A percentile compares a stretch with the other conserved stretches of the same genome.
phyloP scores from a whole-genome alignment of 2,888 invertebrate genomes.

The Eremobia ochroleuca region DNA sequence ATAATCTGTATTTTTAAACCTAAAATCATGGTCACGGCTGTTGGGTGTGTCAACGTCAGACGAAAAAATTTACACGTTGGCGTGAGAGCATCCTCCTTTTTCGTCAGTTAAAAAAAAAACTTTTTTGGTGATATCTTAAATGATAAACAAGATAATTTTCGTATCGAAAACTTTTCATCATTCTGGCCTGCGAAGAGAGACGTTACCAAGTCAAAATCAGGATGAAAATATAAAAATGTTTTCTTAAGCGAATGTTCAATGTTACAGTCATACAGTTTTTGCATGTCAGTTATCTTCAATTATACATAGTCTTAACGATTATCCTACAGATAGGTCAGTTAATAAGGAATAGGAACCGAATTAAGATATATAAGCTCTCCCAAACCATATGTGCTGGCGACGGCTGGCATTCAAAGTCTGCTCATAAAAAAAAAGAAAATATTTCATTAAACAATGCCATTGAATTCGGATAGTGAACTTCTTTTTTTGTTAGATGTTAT shows the following conservation, averaged over 20 bases:
- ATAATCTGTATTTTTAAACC: background rate
- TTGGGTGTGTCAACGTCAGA: background rate
- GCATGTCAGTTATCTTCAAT: slow-evolving; percentile 46
- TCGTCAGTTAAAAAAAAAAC: background rate
- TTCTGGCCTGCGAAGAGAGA: background rate
- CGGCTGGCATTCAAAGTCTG: slow-evolving; percentile 1
- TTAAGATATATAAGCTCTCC: slow-evolving; percentile 13
- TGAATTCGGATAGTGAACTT: background rate
- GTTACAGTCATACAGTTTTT: slow-evolving; percentile 32
- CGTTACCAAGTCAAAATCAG: background rate
- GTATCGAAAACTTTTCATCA: background rate
- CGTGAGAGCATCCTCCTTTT: background rate
- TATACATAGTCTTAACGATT: slow-evolving; percentile 49
- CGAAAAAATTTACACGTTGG: background rate
- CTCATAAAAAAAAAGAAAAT: background rate
- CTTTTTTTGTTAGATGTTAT: background rate
- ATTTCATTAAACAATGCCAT: background rate
- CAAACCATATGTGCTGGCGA: slow-evolving; percentile 8
- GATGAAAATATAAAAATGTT: background rate
- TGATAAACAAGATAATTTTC: background rate
- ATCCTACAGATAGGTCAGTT: slow-evolving; percentile 57
- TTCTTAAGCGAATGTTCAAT: slow-evolving; percentile 30
- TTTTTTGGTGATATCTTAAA: no score
- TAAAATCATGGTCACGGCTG: no score
- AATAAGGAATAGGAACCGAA: slow-evolving; percentile 17